Conservation (phyloP, 1,140 invertebrate genomes). For the Rhagoletis zephyria region DNA sequence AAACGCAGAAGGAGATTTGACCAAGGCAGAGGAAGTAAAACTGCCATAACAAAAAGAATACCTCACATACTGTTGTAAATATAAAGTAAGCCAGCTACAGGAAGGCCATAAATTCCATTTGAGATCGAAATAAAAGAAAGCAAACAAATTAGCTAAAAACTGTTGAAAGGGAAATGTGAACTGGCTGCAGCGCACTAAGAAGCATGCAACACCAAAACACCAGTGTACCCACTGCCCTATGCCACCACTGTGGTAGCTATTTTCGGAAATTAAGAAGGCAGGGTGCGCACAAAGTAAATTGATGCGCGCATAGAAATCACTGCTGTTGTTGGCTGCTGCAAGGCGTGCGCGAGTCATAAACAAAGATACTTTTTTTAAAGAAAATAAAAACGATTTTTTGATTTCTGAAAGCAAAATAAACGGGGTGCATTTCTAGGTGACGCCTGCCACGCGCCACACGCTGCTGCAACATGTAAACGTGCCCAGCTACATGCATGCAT, state of each 20-base stretch:
- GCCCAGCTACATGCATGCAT: neutral
- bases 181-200: neutral
- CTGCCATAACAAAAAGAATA: neutral
- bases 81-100: neutral
- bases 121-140: neutral
- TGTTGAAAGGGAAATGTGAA: constrained; percentile 6
- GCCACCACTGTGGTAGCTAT: neutral
- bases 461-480: neutral
- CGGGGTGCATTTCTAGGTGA: neutral
- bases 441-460: neutral
- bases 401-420: neutral
- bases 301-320: constrained; percentile 36
- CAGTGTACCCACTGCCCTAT: neutral
- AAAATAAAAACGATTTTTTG: neutral
- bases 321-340: neutral
- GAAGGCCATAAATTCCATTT: constrained; percentile 26
- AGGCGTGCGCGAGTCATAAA: constrained; percentile 44
- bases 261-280: constrained; percentile 15
- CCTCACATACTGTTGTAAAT: neutral
- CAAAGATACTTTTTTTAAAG: neutral
- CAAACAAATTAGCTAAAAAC: neutral
- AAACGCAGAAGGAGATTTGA: too few relatives aligned
- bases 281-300: neutral
- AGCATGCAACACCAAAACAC: neutral
- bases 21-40: too few relatives aligned